phyloP scores from a whole-genome alignment of 2,888 invertebrate species.

The Drymonia ruficornis region DNA sequence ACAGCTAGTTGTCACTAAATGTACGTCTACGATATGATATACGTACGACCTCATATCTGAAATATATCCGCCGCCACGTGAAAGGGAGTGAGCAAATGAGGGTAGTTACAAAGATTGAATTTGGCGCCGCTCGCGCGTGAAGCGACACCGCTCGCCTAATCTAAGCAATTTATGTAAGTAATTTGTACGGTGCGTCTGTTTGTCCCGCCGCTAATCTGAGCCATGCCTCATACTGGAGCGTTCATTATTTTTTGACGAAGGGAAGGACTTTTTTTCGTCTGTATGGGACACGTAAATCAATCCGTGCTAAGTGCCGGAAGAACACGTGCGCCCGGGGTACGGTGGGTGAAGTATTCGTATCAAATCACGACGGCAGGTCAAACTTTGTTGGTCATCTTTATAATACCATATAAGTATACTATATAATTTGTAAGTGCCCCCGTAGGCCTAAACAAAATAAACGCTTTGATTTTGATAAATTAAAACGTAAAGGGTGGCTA shows the following conservation, averaged over 20 bases:
- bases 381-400: too few relatives aligned
- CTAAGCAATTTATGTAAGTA: constrained; percentile 30
- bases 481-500: too few relatives aligned
- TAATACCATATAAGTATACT: too few relatives aligned
- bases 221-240: constrained; percentile 29
- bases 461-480: too few relatives aligned
- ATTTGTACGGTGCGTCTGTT: constrained; percentile 21
- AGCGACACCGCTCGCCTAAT: constrained; percentile 18
- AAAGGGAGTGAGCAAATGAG: background rate
- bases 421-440: too few relatives aligned
- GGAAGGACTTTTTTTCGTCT: constrained; percentile 10
- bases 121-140: background rate
- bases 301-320: constrained; percentile 1
- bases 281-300: constrained; percentile 24
- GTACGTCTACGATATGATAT: background rate
- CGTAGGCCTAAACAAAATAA: too few relatives aligned
- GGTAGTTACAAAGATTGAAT: constrained; percentile 1
- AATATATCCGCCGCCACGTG: constrained; percentile 12
- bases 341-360: too few relatives aligned
- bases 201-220: constrained; percentile 28
- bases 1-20: too few relatives aligned
- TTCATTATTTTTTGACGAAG: constrained; percentile 30
- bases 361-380: too few relatives aligned
- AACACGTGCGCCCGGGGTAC: background rate
- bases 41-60: constrained; percentile 13